phyloP scores from a whole-genome alignment of 2,888 invertebrate species.

The Tetanocera ferruginea region DNA sequence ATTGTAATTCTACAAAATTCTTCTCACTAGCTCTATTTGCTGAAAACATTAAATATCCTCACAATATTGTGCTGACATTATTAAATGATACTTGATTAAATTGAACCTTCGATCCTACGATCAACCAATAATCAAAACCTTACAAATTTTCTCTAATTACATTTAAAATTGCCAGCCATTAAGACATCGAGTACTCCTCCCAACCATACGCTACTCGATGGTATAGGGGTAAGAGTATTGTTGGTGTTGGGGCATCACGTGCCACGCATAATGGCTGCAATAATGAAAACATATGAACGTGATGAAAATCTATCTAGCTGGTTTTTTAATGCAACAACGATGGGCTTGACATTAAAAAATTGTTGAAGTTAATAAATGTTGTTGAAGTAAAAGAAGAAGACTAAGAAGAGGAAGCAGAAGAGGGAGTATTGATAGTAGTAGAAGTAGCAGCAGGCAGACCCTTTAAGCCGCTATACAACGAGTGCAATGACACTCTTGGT shows the following conservation, averaged over 20 bases:
- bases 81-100: no score
- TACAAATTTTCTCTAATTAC: slow-evolving; percentile 33
- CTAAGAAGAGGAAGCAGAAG: neutral
- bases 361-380: slow-evolving; percentile 34
- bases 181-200: neutral
- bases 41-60: no score
- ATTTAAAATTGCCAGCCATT: slow-evolving; percentile 23
- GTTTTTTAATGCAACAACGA: slow-evolving; percentile 41
- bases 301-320: neutral
- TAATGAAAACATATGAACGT: slow-evolving; percentile 39
- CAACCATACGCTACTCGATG: neutral
- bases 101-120: no score
- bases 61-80: no score
- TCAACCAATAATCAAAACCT: no score
- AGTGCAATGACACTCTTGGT: slow-evolving; percentile 21
- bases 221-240: neutral
- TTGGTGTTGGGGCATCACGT: slow-evolving; percentile 27
- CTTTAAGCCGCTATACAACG: neutral
- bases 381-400: neutral
- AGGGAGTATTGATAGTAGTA: neutral
- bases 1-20: no score
- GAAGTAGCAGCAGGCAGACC: neutral
- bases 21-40: no score
- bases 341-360: slow-evolving; percentile 36
- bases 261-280: slow-evolving; percentile 35